Percentiles rank a stretch among this genome's conserved stretches.
These are phyloP conservation scores for Tineola bisselliella DNA, from an alignment of 2,888 invertebrate genomes.

Conservation along the genomic window DNA sequence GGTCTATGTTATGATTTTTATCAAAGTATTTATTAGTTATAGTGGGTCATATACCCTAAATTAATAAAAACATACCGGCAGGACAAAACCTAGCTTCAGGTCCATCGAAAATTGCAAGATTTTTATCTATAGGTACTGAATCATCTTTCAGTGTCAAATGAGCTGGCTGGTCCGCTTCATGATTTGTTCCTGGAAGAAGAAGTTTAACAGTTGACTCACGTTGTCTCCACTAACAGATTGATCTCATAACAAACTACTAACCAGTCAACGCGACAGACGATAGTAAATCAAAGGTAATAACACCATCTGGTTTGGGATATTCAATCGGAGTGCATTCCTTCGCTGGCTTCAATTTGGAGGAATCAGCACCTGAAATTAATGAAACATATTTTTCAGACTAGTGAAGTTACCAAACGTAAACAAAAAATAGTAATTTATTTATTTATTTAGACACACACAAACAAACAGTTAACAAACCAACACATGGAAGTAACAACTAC, in stretches of 20 bases:
- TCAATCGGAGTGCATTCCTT: slow-evolving; percentile 85
- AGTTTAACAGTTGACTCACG: no score
- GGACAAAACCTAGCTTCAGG: slow-evolving; percentile 98
- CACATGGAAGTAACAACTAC: no score
- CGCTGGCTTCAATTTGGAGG: slow-evolving; percentile 84
- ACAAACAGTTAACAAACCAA: no score
- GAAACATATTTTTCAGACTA: no score
- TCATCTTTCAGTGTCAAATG: slow-evolving; percentile 95
- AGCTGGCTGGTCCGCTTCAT: slow-evolving; percentile 96
- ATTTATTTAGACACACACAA: no score
- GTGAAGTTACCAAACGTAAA: no score
- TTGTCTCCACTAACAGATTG: no score
- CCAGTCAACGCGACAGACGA: slow-evolving; percentile 94
- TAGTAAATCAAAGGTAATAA: slow-evolving; percentile 93
- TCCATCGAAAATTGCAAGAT: slow-evolving; percentile 87
- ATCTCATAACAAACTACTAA: slow-evolving; percentile 23
- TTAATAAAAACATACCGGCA: slow-evolving; percentile 73
- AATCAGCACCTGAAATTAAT: slow-evolving; percentile 75
- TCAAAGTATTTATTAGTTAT: no score
- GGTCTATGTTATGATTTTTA: no score
- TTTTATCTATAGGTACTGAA: slow-evolving; percentile 85
- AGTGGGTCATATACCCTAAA: no score
- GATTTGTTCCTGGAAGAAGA: slow-evolving; percentile 82
- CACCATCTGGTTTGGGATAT: slow-evolving; percentile 97
- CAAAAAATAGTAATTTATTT: no score